Conservation (phyloP, 2,888 invertebrate genomes). For the Apodemia mormo region DNA sequence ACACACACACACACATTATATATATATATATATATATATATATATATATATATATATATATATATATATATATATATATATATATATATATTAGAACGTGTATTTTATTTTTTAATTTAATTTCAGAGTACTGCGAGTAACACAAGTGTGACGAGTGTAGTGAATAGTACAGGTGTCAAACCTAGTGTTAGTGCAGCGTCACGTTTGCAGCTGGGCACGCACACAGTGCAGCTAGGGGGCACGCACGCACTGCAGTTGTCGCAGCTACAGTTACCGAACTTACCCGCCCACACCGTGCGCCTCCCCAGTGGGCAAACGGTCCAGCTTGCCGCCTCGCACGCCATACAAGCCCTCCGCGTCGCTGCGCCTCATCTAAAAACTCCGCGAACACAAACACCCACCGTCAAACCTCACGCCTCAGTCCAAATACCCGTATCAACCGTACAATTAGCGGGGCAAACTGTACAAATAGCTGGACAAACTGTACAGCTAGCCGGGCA, state of each 20-base stretch:
- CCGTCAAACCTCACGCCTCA: conserved; percentile 42
- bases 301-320: conserved; percentile 71
- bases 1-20: too few species aligned
- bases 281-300: conserved; percentile 65
- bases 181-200: conserved; percentile 51
- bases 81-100: too few species aligned
- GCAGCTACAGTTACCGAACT: conserved; percentile 51
- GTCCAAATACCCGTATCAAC: conserved; percentile 64
- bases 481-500: conserved; percentile 64
- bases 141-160: conserved; percentile 46
- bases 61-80: too few species aligned
- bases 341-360: conserved; percentile 58
- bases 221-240: conserved; percentile 25
- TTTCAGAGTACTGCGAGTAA: conserved; percentile 52
- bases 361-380: conserved; percentile 46
- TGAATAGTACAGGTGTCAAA: conserved; percentile 48
- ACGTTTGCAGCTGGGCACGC: conserved; percentile 54
- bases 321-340: conserved; percentile 60
- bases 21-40: too few species aligned
- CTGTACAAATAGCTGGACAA: conserved; percentile 65
- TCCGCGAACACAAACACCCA: conserved; percentile 49
- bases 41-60: too few species aligned
- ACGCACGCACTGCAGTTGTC: conserved; percentile 51
- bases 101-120: neutral
- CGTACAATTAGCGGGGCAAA: conserved; percentile 62